These are phyloP conservation scores for Porphyrio hochstetteri DNA, from an alignment of 2,113 vertebrate species.

Conservation along the genomic window DNA sequence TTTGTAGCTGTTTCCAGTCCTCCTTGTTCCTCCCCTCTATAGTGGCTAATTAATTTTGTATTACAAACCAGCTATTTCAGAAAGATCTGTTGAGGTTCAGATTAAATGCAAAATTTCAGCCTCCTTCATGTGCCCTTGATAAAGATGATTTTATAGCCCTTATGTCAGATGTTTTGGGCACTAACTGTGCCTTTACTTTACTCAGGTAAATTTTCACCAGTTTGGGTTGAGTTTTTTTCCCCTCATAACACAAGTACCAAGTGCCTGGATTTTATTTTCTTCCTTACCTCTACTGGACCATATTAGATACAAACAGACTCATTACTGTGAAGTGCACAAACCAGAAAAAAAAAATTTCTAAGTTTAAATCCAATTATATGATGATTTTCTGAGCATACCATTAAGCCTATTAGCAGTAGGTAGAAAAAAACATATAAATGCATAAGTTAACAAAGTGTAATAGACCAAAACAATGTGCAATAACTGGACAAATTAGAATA, in stretches of 20 bases:
- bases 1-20: not conserved
- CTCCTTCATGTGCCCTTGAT: not conserved
- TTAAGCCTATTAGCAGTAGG: constrained; percentile 1
- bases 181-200: not conserved
- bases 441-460: constrained; percentile 10
- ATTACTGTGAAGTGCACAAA: constrained; percentile 5
- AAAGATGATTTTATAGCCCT: not conserved
- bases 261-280: constrained; percentile 2
- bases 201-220: not conserved
- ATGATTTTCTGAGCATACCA: constrained; percentile 1
- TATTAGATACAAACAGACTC: constrained; percentile 1
- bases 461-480: constrained; percentile 19
- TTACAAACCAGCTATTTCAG: not conserved
- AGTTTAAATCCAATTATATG: constrained; percentile 24
- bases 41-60: constrained; percentile 14
- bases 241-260: not conserved
- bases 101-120: not conserved
- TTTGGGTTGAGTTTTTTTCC: rapidly evolving
- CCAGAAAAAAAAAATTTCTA: constrained; percentile 28
- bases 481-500: constrained; percentile 17
- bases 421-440: not conserved
- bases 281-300: not conserved
- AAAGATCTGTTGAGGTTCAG: not conserved
- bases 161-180: not conserved
- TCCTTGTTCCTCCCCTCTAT: not conserved